Conservation (phyloP, 2,888 invertebrate genomes). For the Polydrusus pterygomalis region DNA sequence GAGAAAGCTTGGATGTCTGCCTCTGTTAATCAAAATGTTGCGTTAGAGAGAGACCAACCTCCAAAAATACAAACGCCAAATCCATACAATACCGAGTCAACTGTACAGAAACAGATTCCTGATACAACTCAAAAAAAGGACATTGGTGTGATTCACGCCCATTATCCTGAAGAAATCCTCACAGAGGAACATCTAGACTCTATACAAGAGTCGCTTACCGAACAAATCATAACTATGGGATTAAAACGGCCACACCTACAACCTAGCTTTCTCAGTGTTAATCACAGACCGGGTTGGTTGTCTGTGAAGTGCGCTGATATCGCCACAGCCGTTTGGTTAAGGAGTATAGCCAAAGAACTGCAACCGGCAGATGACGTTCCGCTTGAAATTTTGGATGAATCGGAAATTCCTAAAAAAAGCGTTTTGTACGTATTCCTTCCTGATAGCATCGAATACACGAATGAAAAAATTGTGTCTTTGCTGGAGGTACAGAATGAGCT, state of each 20-base stretch:
- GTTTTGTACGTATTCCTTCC: background rate
- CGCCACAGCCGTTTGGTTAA: background rate
- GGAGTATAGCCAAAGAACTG: background rate
- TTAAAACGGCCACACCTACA: background rate
- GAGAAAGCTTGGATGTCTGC: too few species aligned
- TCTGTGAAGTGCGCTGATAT: background rate
- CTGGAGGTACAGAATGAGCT: background rate
- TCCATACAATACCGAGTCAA: too few species aligned
- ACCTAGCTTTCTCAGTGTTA: background rate
- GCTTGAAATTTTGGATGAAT: background rate
- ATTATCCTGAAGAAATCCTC: background rate
- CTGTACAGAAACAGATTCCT: too few species aligned
- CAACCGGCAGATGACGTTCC: background rate
- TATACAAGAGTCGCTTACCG: background rate
- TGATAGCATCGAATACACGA: background rate
- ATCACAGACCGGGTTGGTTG: background rate
- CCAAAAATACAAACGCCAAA: too few species aligned
- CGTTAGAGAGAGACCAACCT: too few species aligned
- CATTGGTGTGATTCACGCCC: background rate
- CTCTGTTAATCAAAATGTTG: too few species aligned
- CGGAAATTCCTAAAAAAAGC: background rate
- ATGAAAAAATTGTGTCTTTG: background rate
- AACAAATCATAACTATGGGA: background rate
- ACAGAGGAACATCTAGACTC: background rate
- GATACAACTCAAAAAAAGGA: background rate